Base-by-base conservation (phyloP, 2,888 invertebrate genomes). In the Argyra leucocephala region DNA sequence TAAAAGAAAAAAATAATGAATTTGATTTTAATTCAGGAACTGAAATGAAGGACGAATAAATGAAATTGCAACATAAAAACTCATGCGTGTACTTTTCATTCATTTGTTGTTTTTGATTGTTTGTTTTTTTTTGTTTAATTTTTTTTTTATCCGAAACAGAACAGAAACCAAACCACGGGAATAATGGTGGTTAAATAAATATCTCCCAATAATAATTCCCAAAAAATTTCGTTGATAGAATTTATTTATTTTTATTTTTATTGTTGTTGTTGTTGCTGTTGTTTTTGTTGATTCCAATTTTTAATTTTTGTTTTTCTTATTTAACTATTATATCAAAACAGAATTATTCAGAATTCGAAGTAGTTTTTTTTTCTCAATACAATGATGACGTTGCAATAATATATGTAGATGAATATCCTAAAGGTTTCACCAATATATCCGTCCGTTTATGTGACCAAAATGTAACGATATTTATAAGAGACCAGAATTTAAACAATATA, bases 91-190 rank as follows among this genome's bases (percentile, higher is more conserved):
- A 48, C 48, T 12, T 48, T 48, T 48, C 48, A 48, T 48, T 48
- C 48, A 48, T 18, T 12, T 48, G n/a, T 48, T 48, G 12, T 48
- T 9, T 37, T 37, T 31, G 5, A 3, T 37, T 37, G 37, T 9
- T 15, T 26, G 4, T 26, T 26, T 26, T 26, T 26, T 26, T 26
- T 26, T 4, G 26, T 6, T 26, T 6, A 26, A 26, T 26, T 31
- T 31, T 31, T 31, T 31, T 31, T 31, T 31, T 31, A 6, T 6
- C 31, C 12, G 31, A 31, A 31, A 48, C 48, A 48, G n/a, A 18
- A 48, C 48, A 18, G 18, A 48, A 48, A 48, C 48, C 48, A 48
- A 48, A 48, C 48, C 48, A 48, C 48, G 48, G 48, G 48, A 48
- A 48, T 48, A 48, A 48, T 48, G 48, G 9, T 48, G 48, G 48